Base-by-base conservation (phyloP, 35 echinoderm and acorn worm genomes). In the Apostichopus japonicus region DNA sequence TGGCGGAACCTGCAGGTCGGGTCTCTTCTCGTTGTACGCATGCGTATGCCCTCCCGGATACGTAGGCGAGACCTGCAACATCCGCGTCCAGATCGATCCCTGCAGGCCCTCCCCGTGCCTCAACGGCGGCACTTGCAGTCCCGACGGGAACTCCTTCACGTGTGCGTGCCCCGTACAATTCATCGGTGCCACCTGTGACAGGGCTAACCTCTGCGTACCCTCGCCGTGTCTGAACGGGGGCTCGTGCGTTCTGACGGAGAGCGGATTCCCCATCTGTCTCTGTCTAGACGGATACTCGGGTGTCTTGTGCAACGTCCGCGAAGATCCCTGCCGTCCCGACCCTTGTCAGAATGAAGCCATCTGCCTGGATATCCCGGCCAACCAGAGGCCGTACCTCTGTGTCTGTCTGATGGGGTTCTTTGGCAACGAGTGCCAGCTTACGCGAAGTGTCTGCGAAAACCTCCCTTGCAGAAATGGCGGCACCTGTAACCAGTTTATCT, bases 381-480 rank as follows among this genome's bases (percentile, higher is more conserved):
- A 6, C 79, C 9, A 56, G 14, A 54, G 8, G 17, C 56, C 14
- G 0, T 65, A 24, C 22, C 62, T 72, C 14, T 89, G 86, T 54
- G 52, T 65, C 51, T 89, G 86, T 53, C 8, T 71, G 19, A 89
- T 89, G 61, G 86, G 86, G 8, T 89, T 13, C 86, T 62, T n/a
- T 17, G 86, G 86, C 15, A 53, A 23, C 62, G 4, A 65, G 6
- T 89, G 86, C 62, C 19, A 89, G 62, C 25, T 6, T n/a, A 9
- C 61, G 33, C 86, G 51, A 1, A 91, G 62, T 23, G 77, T 91
- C 17, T 91, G 90, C 23, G 90, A 91, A n/a, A 79, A 77, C 73
- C 44, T 79, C 9, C 90, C 90, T 24, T 91, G 90, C 54, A 6
- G 17, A 25, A 91, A 91, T 54, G 90, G 90, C 3, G 90, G 90